Evolutionary conservation across 2,888 invertebrate genomes (phyloP), one percentile per base, ranked within the genome.

Genomic region (Neoascia interrupta): DNA sequence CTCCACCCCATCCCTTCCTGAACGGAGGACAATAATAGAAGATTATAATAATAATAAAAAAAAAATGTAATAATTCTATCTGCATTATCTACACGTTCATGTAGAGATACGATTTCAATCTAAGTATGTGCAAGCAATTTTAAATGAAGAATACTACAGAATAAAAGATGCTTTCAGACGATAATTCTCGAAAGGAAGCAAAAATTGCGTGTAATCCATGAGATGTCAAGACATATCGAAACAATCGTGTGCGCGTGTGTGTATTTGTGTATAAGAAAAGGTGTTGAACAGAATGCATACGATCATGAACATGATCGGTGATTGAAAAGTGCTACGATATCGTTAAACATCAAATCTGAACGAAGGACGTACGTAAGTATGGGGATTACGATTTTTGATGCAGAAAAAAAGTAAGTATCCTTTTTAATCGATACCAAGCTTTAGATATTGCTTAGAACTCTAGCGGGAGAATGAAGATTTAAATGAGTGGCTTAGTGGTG

Each of bases 11-110:
- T 61, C 39, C 45, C 51, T 39, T 49, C 16, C 23, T 41, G 66
- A 73, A 54, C 70, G 45, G 73, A 26, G 66, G 66, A 79, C 79
- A 73, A 72, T 79, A 79, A 72, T 79, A 60, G 72, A n/a, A n/a
- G n/a, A n/a, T n/a, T 54, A 72, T 58, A 72, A 66, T 60, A 72
- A 60, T 66, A 75, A 69, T 63, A 75, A 73, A 66, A 63, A 70
- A 70, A n/a, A n/a, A n/a, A n/a, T n/a, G n/a, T 60, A 70, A 64
- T 64, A 70, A 72, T 72, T 23, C 49, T n/a, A n/a, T 72, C 47
- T 60, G 47, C 28, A 72, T n/a, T 79, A 56, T 60, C 60, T 72
- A 79, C 60, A 79, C n/a, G n/a, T 72, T 66, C 60, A 79, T 66
- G 47, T 56, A 31, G 49, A 72, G 41, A 60, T 60, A 41, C 54